Base-by-base conservation (phyloP, 2,888 invertebrate genomes). In the Dryadula phaetusa region DNA sequence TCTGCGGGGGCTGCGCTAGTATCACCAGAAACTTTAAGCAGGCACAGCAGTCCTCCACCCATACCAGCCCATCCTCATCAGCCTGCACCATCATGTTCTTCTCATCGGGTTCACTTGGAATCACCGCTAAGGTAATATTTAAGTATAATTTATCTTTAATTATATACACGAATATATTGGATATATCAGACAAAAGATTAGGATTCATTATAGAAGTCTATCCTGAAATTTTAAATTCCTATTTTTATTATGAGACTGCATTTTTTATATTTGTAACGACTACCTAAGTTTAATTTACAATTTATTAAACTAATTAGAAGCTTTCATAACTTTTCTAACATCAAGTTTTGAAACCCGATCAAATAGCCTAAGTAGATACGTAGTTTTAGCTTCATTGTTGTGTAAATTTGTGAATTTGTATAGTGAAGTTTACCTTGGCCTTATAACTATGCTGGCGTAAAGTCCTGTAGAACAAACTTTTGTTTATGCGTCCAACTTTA, bases 1-100 rank as follows among this genome's bases (percentile, higher is more conserved):
- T 95, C 96, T 22, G 94, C 95, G 54, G 95, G 94, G 68, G 95
- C 96, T 68, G 95, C 96, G 65, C 94, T 96, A 77, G 95, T 96
- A 74, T 96, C 96, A 32, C 95, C 96, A 47, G 96, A 96, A 75
- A 94, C 96, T 72, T 94, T 96, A 79, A 94, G 95, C 83, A 89
- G 94, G 72, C 95, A 95, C 79, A 95, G 95, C 78, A 92, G 92
- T 64, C 92, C 92, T 0, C 92, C 95, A 86, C 84, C 91, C 0
- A 76, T 90, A 53, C 90, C 91, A 0, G 91, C 87, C 81, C 92
- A 93, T 67, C 96, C 94, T 0, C 87, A 86, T 58, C 90, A 85
- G 70, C 92, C 93, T 0, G 92, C 91, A n/a, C 92, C 93, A 0
- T 93, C 93, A 2, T 93, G 93, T 72, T 92, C 93, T 0, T 91